A percentile compares a stretch with the other conserved stretches of the same genome.
Conservation (phyloP, 2,113 vertebrate genomes). For the Hippocampus guttulatus region DNA sequence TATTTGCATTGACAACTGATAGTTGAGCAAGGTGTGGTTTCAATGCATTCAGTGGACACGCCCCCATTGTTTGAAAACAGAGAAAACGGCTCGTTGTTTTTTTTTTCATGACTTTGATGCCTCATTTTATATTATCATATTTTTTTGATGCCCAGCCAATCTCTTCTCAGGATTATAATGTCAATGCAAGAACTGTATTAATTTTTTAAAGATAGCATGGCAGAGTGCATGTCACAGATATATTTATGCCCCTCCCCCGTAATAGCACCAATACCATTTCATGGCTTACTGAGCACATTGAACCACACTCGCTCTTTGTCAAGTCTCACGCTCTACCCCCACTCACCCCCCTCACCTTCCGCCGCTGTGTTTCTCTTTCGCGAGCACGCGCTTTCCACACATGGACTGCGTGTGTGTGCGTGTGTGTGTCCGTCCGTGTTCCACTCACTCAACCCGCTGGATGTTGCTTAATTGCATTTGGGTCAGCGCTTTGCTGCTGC, state of each 20-base stretch:
- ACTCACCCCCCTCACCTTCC: slow-evolving; percentile 8
- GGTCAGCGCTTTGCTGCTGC: slow-evolving; percentile 70
- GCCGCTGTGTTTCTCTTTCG: slow-evolving; percentile 47
- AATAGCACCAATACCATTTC: slow-evolving; percentile 69
- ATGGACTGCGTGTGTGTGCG: slow-evolving; percentile 24
- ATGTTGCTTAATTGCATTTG: slow-evolving; percentile 73
- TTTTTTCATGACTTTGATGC: too few species aligned
- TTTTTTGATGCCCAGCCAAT: background rate
- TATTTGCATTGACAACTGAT: too few species aligned
- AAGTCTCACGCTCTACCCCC: slow-evolving; percentile 53
- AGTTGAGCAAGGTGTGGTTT: too few species aligned
- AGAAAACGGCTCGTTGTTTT: too few species aligned
- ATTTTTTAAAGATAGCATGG: slow-evolving; percentile 10
- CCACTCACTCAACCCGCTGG: slow-evolving; percentile 44
- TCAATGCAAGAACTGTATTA: background rate
- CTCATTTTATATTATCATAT: background rate
- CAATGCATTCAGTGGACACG: too few species aligned
- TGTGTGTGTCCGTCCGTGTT: slow-evolving; percentile 28
- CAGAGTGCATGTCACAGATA: slow-evolving; percentile 57
- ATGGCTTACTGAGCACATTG: slow-evolving; percentile 66
- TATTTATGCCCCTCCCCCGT: slow-evolving; percentile 65
- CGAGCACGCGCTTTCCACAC: slow-evolving; percentile 36
- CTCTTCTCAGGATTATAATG: background rate
- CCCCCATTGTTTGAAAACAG: too few species aligned
- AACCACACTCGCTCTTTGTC: slow-evolving; percentile 59